phyloP scores from a whole-genome alignment of 2,888 invertebrate species.

The Bruchidius siliquastri region DNA sequence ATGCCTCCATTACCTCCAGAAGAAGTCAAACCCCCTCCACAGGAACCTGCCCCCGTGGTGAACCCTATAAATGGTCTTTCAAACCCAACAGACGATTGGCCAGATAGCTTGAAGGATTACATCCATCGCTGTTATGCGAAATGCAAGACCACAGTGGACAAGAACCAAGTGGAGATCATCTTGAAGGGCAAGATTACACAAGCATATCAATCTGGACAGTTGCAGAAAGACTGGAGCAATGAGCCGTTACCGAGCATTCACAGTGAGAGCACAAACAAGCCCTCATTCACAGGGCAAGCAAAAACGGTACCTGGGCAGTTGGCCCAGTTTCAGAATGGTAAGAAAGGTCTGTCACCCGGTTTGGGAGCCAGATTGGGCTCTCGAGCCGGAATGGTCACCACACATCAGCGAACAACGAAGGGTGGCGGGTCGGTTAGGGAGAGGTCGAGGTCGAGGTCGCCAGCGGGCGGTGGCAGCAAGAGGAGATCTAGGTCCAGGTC shows the following conservation, averaged over 20 bases:
- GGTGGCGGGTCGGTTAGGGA: conserved; percentile 45
- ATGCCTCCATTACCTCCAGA: conserved; percentile 53
- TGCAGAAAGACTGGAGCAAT: conserved; percentile 91
- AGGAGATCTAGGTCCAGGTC: conserved; percentile 27
- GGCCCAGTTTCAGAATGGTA: conserved; percentile 56
- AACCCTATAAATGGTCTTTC: conserved; percentile 29
- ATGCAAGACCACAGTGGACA: conserved; percentile 81
- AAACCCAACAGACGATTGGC: conserved; percentile 68
- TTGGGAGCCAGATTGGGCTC: conserved; percentile 57
- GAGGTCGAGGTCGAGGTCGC: conserved; percentile 39
- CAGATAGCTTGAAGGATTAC: conserved; percentile 76
- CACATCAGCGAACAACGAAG: conserved; percentile 20
- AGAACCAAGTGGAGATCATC: conserved; percentile 90
- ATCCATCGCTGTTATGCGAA: conserved; percentile 89
- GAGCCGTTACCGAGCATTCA: conserved; percentile 89
- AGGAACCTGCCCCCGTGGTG: conserved; percentile 15
- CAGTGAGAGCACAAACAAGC: conserved; percentile 58
- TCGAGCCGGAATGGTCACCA: conserved; percentile 45
- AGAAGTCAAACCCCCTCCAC: conserved; percentile 41
- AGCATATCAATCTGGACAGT: conserved; percentile 80
- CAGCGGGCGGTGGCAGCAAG: conserved; percentile 15
- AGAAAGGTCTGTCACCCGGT: conserved; percentile 39
- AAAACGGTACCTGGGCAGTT: conserved; percentile 52
- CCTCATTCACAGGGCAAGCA: conserved; percentile 33
- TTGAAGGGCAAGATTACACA: conserved; percentile 91